Base-by-base conservation (phyloP, 2,888 invertebrate genomes). In the Ethmia dodecea region DNA sequence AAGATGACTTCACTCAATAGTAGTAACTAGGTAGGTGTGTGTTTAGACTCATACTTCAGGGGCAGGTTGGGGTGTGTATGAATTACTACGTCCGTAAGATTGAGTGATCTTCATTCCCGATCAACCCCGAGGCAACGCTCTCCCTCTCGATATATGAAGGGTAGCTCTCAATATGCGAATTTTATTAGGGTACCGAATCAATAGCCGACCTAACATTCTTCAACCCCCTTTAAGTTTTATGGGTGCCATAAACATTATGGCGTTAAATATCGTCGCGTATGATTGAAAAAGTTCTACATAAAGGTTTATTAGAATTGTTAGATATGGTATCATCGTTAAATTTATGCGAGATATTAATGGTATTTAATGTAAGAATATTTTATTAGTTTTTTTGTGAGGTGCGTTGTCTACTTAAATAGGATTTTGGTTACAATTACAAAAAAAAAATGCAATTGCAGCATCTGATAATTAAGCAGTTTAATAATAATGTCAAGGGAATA, bases 161-260 rank as follows among this genome's bases (percentile, higher is more conserved):
- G 69, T 60, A 62, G 53, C 57, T 71, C 58, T 69, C 69, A 63
- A 70, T 70, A 69, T 65, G 66, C 66, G 70, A 71, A 70, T 75
- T 80, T 79, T 79, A 79, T 79, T 70, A 71, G 81, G 81, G 81
- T 73, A 63, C 63, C 62, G 67, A 80, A 79, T 80, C 81, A 75
- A 81, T 79, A 74, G 64, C 52, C 50, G 52, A 53, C 55, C 57
- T 55, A 55, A 50, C 51, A 65, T 56, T 60, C 60, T 60, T 58
- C 52, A 54, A 59, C 61, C 69, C 68, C 61, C 55, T 61, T 64
- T 60, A 54, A 57, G 64, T 63, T 63, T 61, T 62, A 72, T 60
- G 52, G 51, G 50, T 35, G 40, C 45, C 40, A 56, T 56, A 53
- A 53, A 58, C 52, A 52, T 24, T 43, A 32, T 44, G 22, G 55